Evolutionary conservation across 2,113 vertebrate species (phyloP).

Genomic region (Astur gentilis): DNA sequence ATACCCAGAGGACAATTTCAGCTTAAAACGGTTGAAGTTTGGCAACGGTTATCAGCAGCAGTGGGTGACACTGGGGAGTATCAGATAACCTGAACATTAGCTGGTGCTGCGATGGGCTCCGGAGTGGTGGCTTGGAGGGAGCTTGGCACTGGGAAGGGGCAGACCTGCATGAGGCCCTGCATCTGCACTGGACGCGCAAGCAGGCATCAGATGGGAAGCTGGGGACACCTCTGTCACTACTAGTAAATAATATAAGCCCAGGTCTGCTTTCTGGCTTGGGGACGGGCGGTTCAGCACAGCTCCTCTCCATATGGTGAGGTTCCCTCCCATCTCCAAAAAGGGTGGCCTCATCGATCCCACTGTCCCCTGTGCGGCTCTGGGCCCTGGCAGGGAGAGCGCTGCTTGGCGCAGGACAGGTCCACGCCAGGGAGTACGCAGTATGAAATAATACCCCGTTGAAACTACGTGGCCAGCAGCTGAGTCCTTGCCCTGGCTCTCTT

Average conservation of each 20-base stretch:
- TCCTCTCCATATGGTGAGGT: neutral
- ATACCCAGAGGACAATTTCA: neutral
- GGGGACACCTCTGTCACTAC: neutral
- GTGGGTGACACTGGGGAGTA: neutral
- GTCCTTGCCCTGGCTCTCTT: neutral
- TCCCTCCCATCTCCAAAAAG: neutral
- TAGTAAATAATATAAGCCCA: neutral
- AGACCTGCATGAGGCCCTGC: neutral
- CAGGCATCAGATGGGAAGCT: neutral
- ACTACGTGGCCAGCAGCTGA: fast-evolving
- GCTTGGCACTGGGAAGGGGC: neutral
- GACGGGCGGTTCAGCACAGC: neutral
- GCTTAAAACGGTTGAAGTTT: neutral
- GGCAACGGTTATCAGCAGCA: neutral
- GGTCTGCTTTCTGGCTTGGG: neutral
- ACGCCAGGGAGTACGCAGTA: fast-evolving
- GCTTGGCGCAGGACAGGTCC: neutral
- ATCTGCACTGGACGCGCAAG: neutral
- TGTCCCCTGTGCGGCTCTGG: neutral
- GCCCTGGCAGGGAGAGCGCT: neutral
- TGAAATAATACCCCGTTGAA: neutral
- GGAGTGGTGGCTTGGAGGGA: neutral
- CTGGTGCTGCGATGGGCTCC: neutral
- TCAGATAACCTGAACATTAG: neutral
- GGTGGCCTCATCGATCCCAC: neutral